A percentile compares a stretch with the other conserved stretches of the same genome.
Conservation (phyloP, 30 jellyfish, hydroid and myxozoan genomes). For the Pelagia noctiluca region DNA sequence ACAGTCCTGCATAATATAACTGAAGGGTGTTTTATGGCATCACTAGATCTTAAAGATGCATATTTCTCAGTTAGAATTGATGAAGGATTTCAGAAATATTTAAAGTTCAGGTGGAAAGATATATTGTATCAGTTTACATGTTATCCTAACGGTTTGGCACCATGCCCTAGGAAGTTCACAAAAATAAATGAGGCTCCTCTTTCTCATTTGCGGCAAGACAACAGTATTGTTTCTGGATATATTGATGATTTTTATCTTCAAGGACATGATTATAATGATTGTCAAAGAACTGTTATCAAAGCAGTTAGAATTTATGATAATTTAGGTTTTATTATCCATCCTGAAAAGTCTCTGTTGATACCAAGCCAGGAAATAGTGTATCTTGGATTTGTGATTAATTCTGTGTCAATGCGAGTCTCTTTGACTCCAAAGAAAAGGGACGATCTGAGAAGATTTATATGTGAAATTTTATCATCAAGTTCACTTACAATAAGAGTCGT, state of each 20-base stretch:
- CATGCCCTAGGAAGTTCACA: constrained; percentile 35
- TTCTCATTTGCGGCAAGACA: constrained; percentile 11
- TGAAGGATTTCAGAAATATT: no score
- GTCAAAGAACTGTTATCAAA: constrained; percentile 4
- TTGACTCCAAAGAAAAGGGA: constrained; percentile 27
- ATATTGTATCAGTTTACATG: constrained; percentile 21
- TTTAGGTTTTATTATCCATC: constrained; percentile 55
- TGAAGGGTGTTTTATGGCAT: no score
- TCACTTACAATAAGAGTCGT: constrained; percentile 35
- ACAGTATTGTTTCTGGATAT: constrained; percentile 18
- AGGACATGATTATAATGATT: constrained; percentile 30
- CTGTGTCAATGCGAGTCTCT: constrained; percentile 19
- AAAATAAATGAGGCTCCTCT: constrained; percentile 45
- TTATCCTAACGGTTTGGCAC: constrained; percentile 42
- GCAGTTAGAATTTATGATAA: constrained; percentile 21
- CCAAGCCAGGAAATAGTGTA: constrained; percentile 52
- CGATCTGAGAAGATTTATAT: background rate
- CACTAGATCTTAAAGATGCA: no score
- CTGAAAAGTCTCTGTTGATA: constrained; percentile 26
- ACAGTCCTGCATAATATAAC: no score
- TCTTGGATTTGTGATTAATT: constrained; percentile 46
- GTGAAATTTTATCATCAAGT: background rate
- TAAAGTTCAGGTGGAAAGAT: no score
- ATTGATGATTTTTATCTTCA: constrained; percentile 55
- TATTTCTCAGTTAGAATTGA: no score